Percentiles rank a stretch among this genome's conserved stretches.
Evolutionary conservation across 2,113 vertebrate species (phyloP).

Genomic region (Natator depressus): DNA sequence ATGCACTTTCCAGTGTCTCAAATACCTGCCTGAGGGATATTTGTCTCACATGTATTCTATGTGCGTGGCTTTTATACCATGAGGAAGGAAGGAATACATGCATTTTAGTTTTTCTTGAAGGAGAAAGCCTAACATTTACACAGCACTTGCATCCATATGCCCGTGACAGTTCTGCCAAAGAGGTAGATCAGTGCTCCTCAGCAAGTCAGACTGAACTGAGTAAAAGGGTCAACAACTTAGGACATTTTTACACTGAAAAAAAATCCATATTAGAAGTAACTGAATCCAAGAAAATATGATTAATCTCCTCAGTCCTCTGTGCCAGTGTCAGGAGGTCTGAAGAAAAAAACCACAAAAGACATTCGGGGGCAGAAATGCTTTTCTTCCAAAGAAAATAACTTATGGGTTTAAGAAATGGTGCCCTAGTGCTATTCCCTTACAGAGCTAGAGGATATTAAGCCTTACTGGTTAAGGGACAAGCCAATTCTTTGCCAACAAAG

Average conservation of each 20-base stretch:
- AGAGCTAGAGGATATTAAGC: neutral
- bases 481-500: neutral
- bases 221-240: neutral
- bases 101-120: neutral
- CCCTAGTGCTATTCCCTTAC: neutral
- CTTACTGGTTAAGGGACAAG: neutral
- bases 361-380: neutral
- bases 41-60: neutral
- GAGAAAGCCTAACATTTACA: accelerated
- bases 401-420: neutral
- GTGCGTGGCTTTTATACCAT: neutral
- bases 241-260: neutral
- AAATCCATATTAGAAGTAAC: neutral
- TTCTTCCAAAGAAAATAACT: neutral
- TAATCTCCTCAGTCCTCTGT: neutral
- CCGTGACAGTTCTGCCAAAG: neutral
- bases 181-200: neutral
- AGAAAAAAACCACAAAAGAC: neutral
- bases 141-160: neutral
- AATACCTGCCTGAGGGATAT: neutral
- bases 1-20: neutral
- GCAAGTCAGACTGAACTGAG: neutral
- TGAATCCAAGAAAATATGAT: neutral
- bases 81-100: neutral
- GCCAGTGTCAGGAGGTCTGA: neutral